A percentile compares a stretch with the other conserved stretches of the same genome.
These are phyloP conservation scores for Meda fulgida DNA, from an alignment of 2,797 vertebrate species.

Conservation along the genomic window DNA sequence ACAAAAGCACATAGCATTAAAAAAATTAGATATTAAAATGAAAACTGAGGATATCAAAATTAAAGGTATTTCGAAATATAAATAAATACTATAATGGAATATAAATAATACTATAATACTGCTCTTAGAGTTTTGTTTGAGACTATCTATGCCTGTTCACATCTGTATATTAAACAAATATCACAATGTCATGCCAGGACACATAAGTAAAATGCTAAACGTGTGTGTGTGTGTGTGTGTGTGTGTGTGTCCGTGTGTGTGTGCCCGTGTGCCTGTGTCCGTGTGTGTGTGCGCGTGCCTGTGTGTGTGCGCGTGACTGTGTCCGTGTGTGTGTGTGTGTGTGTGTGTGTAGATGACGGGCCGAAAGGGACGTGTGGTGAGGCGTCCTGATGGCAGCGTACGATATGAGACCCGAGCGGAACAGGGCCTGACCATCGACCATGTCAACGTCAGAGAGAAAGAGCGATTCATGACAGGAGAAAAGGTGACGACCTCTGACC, in stretches of 20 bases:
- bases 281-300: no score
- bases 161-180: background rate
- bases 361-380: conserved; percentile 92
- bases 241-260: no score
- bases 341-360: conserved; percentile 89
- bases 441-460: conserved; percentile 97
- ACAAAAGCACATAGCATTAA: background rate
- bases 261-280: no score
- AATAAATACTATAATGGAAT: background rate
- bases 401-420: conserved; percentile 93
- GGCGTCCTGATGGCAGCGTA: conserved; percentile 83
- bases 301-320: no score
- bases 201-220: background rate
- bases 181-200: background rate
- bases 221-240: no score
- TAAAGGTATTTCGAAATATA: background rate
- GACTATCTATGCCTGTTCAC: background rate
- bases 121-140: background rate
- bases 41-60: background rate
- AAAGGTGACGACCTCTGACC: conserved; percentile 79
- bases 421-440: conserved; percentile 95
- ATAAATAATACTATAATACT: background rate
- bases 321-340: background rate
- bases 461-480: conserved; percentile 95
- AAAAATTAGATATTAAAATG: background rate